Evolutionary conservation across 1,140 invertebrate genomes (phyloP).

Genomic region (Drosophila arawakana): DNA sequence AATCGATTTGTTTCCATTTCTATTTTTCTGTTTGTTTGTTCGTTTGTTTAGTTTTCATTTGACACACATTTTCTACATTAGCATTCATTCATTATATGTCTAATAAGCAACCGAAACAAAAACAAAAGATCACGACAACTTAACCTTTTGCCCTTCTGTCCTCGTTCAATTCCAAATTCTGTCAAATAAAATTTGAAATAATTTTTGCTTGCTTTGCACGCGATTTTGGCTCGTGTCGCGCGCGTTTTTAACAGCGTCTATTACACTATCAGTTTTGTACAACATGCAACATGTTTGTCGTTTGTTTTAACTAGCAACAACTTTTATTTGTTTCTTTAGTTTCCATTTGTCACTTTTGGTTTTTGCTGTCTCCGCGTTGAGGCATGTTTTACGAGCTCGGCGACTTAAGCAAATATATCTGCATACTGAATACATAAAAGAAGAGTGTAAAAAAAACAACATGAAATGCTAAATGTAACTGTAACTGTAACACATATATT

Average conservation of each 20-base stretch:
- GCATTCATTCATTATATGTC: slow-evolving; percentile 34
- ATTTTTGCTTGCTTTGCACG: slow-evolving; percentile 56
- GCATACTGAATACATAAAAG: neutral
- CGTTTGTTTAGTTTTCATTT: slow-evolving; percentile 21
- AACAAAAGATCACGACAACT: neutral
- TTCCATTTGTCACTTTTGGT: slow-evolving; percentile 1
- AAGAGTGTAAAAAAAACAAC: neutral
- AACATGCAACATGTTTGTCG: slow-evolving; percentile 57
- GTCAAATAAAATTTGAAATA: slow-evolving; percentile 42
- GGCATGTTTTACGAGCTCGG: slow-evolving; percentile 19
- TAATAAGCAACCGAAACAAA: slow-evolving; percentile 43
- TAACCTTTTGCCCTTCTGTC: neutral
- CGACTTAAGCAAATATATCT: neutral
- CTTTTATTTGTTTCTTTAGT: slow-evolving; percentile 13
- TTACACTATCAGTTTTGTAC: slow-evolving; percentile 57
- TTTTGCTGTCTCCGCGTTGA: slow-evolving; percentile 24
- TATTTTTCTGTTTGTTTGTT: slow-evolving; percentile 26
- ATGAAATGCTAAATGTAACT: slow-evolving; percentile 1
- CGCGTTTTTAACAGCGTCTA: slow-evolving; percentile 43
- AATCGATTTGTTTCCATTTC: slow-evolving; percentile 23
- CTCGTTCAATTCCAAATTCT: neutral
- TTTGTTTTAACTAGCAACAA: slow-evolving; percentile 18
- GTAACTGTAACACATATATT: neutral
- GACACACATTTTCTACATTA: slow-evolving; percentile 21
- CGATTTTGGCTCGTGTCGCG: slow-evolving; percentile 38